A percentile compares a stretch with the other conserved stretches of the same genome.
phyloP scores from a whole-genome alignment of 2,888 invertebrate species.

The Diplazon laetatorius region DNA sequence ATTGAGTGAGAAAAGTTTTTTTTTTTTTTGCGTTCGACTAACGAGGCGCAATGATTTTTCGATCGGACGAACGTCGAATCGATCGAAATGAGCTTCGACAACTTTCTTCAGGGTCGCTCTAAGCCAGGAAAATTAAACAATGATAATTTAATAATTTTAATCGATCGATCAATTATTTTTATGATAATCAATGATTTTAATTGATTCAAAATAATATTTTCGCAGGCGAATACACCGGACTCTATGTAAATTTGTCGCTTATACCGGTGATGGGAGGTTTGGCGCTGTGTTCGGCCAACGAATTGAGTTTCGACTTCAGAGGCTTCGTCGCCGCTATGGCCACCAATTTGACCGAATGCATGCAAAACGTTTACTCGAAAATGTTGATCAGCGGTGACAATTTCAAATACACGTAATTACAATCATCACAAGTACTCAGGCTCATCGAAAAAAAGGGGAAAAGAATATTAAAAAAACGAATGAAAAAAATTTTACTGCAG shows the following conservation, averaged over 20 bases:
- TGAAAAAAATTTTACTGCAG: too few species aligned
- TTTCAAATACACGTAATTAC: constrained; percentile 89
- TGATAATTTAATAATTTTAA: too few species aligned
- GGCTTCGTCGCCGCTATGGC: constrained; percentile 90
- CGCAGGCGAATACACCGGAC: constrained; percentile 86
- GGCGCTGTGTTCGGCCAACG: constrained; percentile 90
- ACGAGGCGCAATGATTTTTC: too few species aligned
- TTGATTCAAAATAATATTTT: too few species aligned
- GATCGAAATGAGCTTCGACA: too few species aligned
- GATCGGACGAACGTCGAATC: too few species aligned
- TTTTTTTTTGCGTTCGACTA: too few species aligned
- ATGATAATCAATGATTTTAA: too few species aligned
- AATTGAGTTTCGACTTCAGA: constrained; percentile 88
- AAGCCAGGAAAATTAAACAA: too few species aligned
- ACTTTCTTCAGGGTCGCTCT: too few species aligned
- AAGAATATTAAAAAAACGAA: too few species aligned
- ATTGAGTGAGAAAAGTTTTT: constrained; percentile 82
- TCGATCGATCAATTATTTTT: too few species aligned
- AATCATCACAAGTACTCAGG: not conserved
- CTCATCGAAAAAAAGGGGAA: not conserved
- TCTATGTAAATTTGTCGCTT: constrained; percentile 88
- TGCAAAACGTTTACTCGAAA: constrained; percentile 91
- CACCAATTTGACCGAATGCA: constrained; percentile 91
- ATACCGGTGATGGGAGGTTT: constrained; percentile 91
- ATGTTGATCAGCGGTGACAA: constrained; percentile 90